phyloP scores from a whole-genome alignment of 1,140 invertebrate species.

The Delia radicum region DNA sequence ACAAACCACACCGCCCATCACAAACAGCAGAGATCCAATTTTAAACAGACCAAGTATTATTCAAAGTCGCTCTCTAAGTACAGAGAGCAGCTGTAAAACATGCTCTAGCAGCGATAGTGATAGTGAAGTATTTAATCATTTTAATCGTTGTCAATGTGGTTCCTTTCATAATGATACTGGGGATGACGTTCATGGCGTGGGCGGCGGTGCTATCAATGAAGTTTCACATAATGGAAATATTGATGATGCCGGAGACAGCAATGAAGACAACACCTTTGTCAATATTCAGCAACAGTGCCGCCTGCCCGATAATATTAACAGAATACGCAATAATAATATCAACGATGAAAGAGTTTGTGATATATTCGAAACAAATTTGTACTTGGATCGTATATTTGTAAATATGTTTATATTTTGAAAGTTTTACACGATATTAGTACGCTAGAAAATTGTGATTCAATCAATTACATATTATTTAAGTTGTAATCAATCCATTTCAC shows the following conservation, averaged over 20 bases:
- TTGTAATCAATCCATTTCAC: no score
- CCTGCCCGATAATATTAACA: no score
- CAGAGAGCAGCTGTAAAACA: neutral
- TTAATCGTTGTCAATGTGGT: neutral
- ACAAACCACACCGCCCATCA: no score
- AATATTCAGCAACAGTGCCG: neutral
- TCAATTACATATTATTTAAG: no score
- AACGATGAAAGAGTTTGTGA: slow-evolving; percentile 32
- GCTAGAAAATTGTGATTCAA: no score
- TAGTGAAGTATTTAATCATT: neutral
- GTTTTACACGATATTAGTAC: no score
- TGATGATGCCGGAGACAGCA: neutral
- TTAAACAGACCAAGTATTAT: no score
- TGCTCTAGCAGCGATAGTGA: neutral
- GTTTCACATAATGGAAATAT: neutral
- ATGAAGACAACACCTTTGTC: neutral
- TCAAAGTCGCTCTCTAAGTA: neutral
- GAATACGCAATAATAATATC: neutral
- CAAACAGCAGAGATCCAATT: no score
- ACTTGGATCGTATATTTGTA: slow-evolving; percentile 48
- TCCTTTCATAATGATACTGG: neutral
- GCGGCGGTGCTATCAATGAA: neutral
- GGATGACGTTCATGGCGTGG: neutral
- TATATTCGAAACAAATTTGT: slow-evolving; percentile 49
- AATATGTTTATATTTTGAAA: slow-evolving; percentile 24